These are phyloP conservation scores for Hirtodrosophila cameraria DNA, from an alignment of 2,888 invertebrate species.

Conservation along the genomic window DNA sequence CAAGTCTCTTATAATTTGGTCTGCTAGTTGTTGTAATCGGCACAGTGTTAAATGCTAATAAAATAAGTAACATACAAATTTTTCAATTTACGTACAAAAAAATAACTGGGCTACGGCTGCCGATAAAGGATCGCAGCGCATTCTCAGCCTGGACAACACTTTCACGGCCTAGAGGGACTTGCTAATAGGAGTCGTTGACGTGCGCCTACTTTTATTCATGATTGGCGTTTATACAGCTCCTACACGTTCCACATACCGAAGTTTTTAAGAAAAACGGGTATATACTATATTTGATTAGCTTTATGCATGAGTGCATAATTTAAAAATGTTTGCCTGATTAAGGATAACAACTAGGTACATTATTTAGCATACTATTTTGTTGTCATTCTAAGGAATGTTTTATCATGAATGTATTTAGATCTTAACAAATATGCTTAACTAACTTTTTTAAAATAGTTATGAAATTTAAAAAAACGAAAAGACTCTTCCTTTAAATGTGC, in stretches of 20 bases:
- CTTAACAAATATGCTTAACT: too few relatives aligned
- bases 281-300: neutral
- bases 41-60: constrained; percentile 77
- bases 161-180: constrained; percentile 82
- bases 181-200: constrained; percentile 75
- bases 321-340: too few relatives aligned
- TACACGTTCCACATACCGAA: constrained; percentile 50
- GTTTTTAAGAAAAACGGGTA: neutral
- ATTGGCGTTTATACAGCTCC: constrained; percentile 51
- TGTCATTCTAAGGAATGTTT: too few relatives aligned
- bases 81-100: constrained; percentile 63
- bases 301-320: neutral
- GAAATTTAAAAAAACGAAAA: too few relatives aligned
- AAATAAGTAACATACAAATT: constrained; percentile 79
- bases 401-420: too few relatives aligned
- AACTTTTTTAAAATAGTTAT: too few relatives aligned
- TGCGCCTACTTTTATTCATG: constrained; percentile 66
- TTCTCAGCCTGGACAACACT: constrained; percentile 69
- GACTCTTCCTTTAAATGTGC: too few relatives aligned
- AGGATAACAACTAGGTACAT: too few relatives aligned
- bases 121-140: constrained; percentile 12
- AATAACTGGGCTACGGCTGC: constrained; percentile 59
- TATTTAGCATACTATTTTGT: too few relatives aligned
- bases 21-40: neutral
- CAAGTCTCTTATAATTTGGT: constrained; percentile 18